Percentiles rank a stretch among this genome's conserved stretches.
These are phyloP conservation scores for Dromococcyx pavoninus DNA, from an alignment of 2,797 vertebrate species.

Conservation along the genomic window DNA sequence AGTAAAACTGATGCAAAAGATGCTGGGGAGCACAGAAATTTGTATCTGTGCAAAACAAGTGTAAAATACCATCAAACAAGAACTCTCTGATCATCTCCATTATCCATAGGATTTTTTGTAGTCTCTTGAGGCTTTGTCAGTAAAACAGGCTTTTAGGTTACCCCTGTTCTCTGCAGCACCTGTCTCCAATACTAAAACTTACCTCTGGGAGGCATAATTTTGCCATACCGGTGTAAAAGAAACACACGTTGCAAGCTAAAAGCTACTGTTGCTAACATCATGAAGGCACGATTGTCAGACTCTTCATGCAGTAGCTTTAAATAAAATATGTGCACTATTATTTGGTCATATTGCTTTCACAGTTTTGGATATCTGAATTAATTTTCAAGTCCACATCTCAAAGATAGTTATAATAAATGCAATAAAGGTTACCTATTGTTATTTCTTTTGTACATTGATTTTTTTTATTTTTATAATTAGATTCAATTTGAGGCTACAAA, in stretches of 20 bases:
- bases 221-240: neutral
- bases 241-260: neutral
- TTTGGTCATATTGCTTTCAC: neutral
- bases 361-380: neutral
- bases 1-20: neutral
- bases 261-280: neutral
- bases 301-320: neutral
- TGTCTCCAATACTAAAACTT: neutral
- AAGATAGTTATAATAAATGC: neutral
- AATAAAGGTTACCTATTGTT: neutral
- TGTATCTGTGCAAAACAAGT: neutral
- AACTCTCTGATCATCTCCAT: neutral
- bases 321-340: neutral
- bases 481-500: constrained; percentile 6
- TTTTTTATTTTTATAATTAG: constrained; percentile 27
- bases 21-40: neutral
- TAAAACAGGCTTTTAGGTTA: neutral
- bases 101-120: neutral
- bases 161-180: neutral
- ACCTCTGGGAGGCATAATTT: constrained; percentile 60
- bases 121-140: neutral
- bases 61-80: neutral
- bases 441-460: constrained; percentile 25
- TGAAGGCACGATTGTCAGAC: neutral
- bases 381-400: neutral